Evolutionary conservation across 2,797 vertebrate genomes (phyloP), one percentile per base, ranked within the genome.

Genomic region (Neomorphus geoffroyi): DNA sequence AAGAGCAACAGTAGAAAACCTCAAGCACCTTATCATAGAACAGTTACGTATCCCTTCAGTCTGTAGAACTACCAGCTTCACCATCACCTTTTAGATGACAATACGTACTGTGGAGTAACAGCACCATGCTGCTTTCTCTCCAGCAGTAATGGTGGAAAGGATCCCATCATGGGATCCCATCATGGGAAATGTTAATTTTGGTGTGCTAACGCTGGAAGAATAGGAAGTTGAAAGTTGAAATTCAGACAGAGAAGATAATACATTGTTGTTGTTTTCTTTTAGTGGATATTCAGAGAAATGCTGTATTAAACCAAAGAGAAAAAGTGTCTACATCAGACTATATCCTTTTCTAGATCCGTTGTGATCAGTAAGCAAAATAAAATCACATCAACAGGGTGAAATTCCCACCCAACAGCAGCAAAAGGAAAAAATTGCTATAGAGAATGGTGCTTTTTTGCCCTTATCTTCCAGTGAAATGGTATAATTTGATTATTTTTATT

Each of bases 21-120:
- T 50, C 27, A 43, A 32, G 45, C 41, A 82, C 11, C 6, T 72
- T 33, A 37, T 69, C 8, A 19, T 64, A 43, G 53, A 82, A 71
- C 6, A 75, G 9, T 18, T 43, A 7, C 7, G 11, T 27, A 33
- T 54, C 65, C 9, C 16, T 65, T 74, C 39, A 35, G 13, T 39
- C 28, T 66, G 17, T 71, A 39, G 28, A 71, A 12, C 32, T 46
- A 62, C 1, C 16, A 65, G 13, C 27, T 71, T 67, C 73, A 62
- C 21, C 22, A 35, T 17, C 61, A 70, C 16, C 14, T 70, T 80
- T 86, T 19, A 73, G 17, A 54, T n/a, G 19, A 35, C 91, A 80
- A 17, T 18, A 21, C 7, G 71, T 84, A 16, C n/a, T 0, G 0
- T 2, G 60, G 24, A 69, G 17, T 53, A 51, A 46, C 35, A 56